Base-by-base conservation (phyloP, 2,888 invertebrate genomes). In the Drosophila subsilvestris region DNA sequence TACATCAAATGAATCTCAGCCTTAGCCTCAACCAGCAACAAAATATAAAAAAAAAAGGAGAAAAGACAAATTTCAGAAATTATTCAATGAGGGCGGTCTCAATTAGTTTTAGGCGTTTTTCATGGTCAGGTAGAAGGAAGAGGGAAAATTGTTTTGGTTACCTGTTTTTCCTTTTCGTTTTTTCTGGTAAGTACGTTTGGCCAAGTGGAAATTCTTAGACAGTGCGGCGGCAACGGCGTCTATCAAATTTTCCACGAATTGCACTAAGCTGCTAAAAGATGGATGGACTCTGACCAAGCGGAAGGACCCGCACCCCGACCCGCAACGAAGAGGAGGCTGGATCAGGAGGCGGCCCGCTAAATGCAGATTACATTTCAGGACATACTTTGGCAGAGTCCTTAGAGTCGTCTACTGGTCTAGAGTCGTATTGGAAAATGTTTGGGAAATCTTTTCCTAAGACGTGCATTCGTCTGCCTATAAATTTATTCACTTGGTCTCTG, bases 1-100 rank as follows among this genome's bases (percentile, higher is more conserved):
- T 83, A 51, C 66, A 50, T 50, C 56, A 58, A 66, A 51, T 45
- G 51, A 75, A 76, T 86, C 75, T 79, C 75, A 68, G 47, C 48
- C 66, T 32, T 5, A 12, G 14, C 32, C 12, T 32, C 37, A 37
- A 37, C 27, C 27, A 37, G 4, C 62, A 20, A 22, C 58, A 70
- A 76, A 62, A 78, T 74, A 74, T 6, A 25, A 25, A 6, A 25
- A 22, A 73, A 66, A 53, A 56, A 59, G 48, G 18, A 42, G 44
- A 10, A 51, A 76, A 60, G 73, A 61, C 73, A 71, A 62, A 71
- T 72, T 66, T 73, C 59, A n/a, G 56, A 83, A 83, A 86, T 88
- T 83, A 85, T 86, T 84, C 89, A 86, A 80, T 87, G 83, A 89
- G 88, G 89, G 86, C 88, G 86, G 86, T 89, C 89, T 89, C 86